Evolutionary conservation across 2,113 vertebrate genomes (phyloP).

Genomic region (Tamias sibiricus): DNA sequence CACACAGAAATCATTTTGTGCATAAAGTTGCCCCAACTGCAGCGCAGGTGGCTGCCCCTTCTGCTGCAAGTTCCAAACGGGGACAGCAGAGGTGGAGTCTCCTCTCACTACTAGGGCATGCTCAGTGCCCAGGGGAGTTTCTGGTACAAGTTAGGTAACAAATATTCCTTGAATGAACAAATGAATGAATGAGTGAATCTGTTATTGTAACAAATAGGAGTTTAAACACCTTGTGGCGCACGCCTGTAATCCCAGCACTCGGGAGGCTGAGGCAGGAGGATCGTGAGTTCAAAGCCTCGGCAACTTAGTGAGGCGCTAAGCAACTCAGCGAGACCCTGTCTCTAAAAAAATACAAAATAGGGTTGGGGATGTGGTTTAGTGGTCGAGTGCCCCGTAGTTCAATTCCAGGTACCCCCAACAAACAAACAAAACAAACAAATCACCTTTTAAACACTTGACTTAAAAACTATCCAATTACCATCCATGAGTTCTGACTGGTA

Average conservation of each 20-base stretch:
- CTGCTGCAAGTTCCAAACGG: background rate
- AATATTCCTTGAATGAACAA: background rate
- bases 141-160: background rate
- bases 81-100: background rate
- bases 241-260: no score
- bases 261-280: no score
- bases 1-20: background rate
- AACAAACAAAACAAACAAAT: no score
- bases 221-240: background rate
- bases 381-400: no score
- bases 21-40: background rate
- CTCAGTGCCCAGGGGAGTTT: no score
- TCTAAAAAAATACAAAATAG: no score
- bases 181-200: background rate
- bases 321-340: no score
- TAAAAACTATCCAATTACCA: background rate
- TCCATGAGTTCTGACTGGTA: background rate
- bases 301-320: no score
- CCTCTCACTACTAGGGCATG: background rate
- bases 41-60: background rate
- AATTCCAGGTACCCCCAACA: no score
- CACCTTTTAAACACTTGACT: background rate
- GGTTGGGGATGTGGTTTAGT: no score
- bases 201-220: background rate
- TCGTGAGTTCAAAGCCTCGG: no score